A percentile compares a stretch with the other conserved stretches of the same genome.
Evolutionary conservation across 2,113 vertebrate genomes (phyloP).

Genomic region (Hyperopisus bebe): DNA sequence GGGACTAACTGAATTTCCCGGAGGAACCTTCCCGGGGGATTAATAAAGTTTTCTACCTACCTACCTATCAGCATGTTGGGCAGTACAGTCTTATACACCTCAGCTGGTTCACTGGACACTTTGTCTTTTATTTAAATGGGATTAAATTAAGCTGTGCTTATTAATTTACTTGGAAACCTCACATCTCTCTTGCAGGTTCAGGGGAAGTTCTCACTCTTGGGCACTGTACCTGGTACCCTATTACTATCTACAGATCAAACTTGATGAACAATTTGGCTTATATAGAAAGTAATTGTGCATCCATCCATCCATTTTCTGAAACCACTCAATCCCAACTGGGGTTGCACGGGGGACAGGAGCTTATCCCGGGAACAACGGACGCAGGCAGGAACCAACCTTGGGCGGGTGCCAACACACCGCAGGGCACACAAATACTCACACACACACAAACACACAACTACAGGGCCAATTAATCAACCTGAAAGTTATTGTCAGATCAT

Average conservation of each 20-base stretch:
- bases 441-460: no score
- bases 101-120: not conserved
- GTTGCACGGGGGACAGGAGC: no score
- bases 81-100: not conserved
- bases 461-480: no score
- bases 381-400: no score
- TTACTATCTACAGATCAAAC: not conserved
- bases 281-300: not conserved
- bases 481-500: not conserved
- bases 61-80: not conserved
- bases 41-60: no score
- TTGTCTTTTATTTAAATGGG: not conserved
- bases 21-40: no score
- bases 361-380: no score
- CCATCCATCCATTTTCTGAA: no score
- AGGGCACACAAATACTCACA: no score
- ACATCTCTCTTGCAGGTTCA: not conserved
- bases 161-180: not conserved
- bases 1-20: no score
- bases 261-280: not conserved
- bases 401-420: no score
- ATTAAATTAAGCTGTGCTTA: not conserved
- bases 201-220: not conserved
- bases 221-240: not conserved
- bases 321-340: no score